Evolutionary conservation across 2,888 invertebrate species (phyloP).

Genomic region (Synanthedon andrenaeformis): DNA sequence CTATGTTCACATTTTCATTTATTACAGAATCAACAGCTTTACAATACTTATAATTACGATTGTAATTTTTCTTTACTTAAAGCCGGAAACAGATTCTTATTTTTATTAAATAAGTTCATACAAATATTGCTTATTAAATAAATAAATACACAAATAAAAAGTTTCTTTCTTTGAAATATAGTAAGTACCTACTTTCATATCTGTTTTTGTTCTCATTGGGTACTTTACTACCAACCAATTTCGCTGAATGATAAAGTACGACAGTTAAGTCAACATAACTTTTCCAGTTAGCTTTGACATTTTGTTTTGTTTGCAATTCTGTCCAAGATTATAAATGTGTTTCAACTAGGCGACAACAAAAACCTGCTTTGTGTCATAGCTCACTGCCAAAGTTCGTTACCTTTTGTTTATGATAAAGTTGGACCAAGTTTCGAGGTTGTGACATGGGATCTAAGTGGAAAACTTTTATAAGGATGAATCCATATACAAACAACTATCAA

Average conservation of each 20-base stretch:
- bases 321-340: constrained; percentile 19
- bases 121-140: too few species aligned
- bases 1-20: too few species aligned
- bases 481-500: too few species aligned
- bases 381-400: constrained; percentile 32
- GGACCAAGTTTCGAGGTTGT: constrained; percentile 28
- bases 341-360: constrained; percentile 20
- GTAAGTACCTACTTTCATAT: too few species aligned
- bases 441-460: constrained; percentile 35
- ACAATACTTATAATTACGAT: too few species aligned
- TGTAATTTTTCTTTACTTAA: too few species aligned
- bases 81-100: too few species aligned
- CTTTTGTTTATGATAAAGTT: constrained; percentile 42
- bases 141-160: too few species aligned
- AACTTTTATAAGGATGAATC: constrained; percentile 18
- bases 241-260: constrained; percentile 1
- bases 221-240: constrained; percentile 7
- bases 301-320: constrained; percentile 12
- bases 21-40: too few species aligned
- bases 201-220: constrained; percentile 4
- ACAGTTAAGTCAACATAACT: background rate
- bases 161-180: too few species aligned
- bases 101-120: too few species aligned
- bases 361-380: constrained; percentile 21
- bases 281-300: background rate